A percentile compares a stretch with the other conserved stretches of the same genome.
Evolutionary conservation across 2,888 invertebrate species (phyloP).

Genomic region (Clepsis dumicolana): DNA sequence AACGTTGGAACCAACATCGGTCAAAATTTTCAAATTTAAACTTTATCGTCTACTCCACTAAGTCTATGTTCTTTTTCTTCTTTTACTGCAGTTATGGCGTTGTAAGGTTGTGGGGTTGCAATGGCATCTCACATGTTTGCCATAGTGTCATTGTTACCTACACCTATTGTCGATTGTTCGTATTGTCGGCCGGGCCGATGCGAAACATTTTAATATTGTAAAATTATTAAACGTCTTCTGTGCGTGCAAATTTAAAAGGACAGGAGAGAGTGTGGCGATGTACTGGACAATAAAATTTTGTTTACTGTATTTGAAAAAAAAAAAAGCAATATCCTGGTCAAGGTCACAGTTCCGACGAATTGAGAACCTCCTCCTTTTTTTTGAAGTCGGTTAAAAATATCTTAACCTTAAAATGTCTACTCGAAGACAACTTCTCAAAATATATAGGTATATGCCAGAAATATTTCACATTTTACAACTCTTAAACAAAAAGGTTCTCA

Average conservation of each 20-base stretch:
- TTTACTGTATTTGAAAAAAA: too few relatives aligned
- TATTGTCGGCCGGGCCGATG: conserved; percentile 79
- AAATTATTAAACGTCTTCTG: conserved; percentile 85
- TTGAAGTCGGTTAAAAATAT: too few relatives aligned
- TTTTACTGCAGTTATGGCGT: conserved; percentile 49
- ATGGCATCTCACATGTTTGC: conserved; percentile 82
- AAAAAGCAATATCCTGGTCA: too few relatives aligned
- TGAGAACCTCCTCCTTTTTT: too few relatives aligned
- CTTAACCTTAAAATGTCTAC: too few relatives aligned
- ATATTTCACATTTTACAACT: too few relatives aligned
- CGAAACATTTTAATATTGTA: conserved; percentile 86
- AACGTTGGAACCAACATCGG: conserved; percentile 45
- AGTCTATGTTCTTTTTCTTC: conserved; percentile 12
- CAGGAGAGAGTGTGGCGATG: conserved; percentile 44
- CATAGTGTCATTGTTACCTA: conserved; percentile 84
- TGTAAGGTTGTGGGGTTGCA: conserved; percentile 51
- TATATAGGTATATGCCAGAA: too few relatives aligned
- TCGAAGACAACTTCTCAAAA: too few relatives aligned
- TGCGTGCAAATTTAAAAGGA: conserved; percentile 51
- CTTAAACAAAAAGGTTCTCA: too few relatives aligned
- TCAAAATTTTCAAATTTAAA: conserved; percentile 38
- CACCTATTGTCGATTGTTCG: conserved; percentile 83
- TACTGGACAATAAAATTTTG: background rate
- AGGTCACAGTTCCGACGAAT: too few relatives aligned
- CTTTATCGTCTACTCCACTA: background rate